Percentiles rank a stretch among this genome's conserved stretches.
Evolutionary conservation across 2,888 invertebrate genomes (phyloP).

Genomic region (Diaphora mendica): DNA sequence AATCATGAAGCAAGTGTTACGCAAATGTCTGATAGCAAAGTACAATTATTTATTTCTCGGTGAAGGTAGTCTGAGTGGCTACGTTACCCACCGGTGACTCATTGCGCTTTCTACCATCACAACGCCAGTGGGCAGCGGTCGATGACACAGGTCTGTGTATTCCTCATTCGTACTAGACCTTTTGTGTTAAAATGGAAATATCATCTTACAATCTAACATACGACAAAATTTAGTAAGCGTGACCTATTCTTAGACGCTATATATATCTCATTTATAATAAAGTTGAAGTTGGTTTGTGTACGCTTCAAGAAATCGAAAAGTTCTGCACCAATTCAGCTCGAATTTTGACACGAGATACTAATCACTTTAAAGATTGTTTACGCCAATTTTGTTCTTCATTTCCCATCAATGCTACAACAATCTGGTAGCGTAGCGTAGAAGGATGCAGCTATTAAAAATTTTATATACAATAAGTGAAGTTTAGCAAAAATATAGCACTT

Average conservation of each 20-base stretch:
- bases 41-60: slow-evolving; percentile 10
- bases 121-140: slow-evolving; percentile 54
- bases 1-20: slow-evolving; percentile 8
- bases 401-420: too few species aligned
- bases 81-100: slow-evolving; percentile 64
- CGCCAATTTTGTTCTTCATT: too few species aligned
- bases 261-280: neutral
- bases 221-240: neutral
- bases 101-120: slow-evolving; percentile 60
- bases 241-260: neutral
- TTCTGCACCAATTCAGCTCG: too few species aligned
- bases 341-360: too few species aligned
- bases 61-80: slow-evolving; percentile 63
- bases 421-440: too few species aligned
- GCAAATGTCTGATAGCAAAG: slow-evolving; percentile 8
- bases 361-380: too few species aligned
- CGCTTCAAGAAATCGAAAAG: too few species aligned
- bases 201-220: slow-evolving; percentile 31
- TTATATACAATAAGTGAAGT: neutral
- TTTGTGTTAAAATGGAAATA: slow-evolving; percentile 45
- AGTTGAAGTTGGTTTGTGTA: too few species aligned
- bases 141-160: slow-evolving; percentile 54
- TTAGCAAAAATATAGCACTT: neutral
- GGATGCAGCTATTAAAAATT: neutral
- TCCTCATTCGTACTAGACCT: slow-evolving; percentile 48